Base-by-base conservation (phyloP, 2,797 vertebrate genomes). In the Halcyon leucocephala region DNA sequence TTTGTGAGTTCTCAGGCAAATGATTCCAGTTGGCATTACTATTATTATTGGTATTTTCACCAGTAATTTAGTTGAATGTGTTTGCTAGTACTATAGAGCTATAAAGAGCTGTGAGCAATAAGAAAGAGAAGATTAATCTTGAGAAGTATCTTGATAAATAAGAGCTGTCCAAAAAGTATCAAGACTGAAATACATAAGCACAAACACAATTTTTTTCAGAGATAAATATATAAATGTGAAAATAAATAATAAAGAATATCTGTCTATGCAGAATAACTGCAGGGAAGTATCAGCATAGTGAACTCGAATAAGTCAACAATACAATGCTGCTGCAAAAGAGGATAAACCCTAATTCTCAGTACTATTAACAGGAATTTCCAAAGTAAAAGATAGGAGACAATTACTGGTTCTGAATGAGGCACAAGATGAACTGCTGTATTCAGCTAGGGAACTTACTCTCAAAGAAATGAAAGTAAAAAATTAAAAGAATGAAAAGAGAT, bases 361-460 rank as follows among this genome's bases (percentile, higher is more conserved):
- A 83, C 42, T 39, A 44, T 10, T 44, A 74, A 8, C 8, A 79
- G 49, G 15, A 58, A 77, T 76, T 91, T 77, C 39, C 8, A 24
- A 33, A 73, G 15, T 22, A 44, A 88, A 88, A 71, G 10, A 29
- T 14, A 55, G 18, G 41, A 76, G 21, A 49, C 4, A 54, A 24
- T 57, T 51, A 42, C 14, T 16, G 21, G 6, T 79, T 82, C 33
- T 78, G 52, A 67, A 9, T 35, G 22, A 81, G 51, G 7, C 10
- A 69, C 8, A 31, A 67, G 65, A 61, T 26, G 12, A 94, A 86
- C 21, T 35, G 8, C 11, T 90, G 5, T 65, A 13, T 76, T 72
- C 7, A 5, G 0, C 0, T 70, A 29, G 4, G 12, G 41, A 9
- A 29, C 16, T 54, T 76, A 39, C 4, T 54, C 5, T 58, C 10